Evolutionary conservation across 2,797 vertebrate genomes (phyloP), one percentile per base, ranked within the genome.

Genomic region (Podarcis siculus): DNA sequence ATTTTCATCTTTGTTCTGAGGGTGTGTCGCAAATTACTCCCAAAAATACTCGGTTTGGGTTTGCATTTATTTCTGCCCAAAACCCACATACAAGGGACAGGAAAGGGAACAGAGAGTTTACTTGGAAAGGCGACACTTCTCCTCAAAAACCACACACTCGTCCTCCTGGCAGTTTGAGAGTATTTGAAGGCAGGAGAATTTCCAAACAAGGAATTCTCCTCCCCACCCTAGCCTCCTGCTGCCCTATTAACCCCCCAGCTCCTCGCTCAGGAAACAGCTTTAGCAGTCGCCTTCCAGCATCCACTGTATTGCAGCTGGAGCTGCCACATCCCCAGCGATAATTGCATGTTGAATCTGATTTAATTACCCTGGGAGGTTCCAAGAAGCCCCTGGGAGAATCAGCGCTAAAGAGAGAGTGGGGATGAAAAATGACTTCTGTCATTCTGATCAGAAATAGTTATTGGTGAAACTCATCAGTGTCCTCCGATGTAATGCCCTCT

Each of bases 1-100:
- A 89, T 89, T 89, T 85, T 66, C 67, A 42, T 73, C 77, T 80
- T 64, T 85, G 82, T 85, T 80, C 69, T 79, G 82, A 61, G 83
- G 82, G 87, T 75, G 87, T 85, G 82, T 89, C 77, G 66, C 37
- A 30, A 39, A 49, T 42, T n/a, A 80, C 58, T 25, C 32, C 87
- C 76, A 4, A 79, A 85, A 89, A 89, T 85, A 49, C 37, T 80
- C 66, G 8, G 69, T 73, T 15, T 85, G 69, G 37, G 77, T 13
- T 75, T 89, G 83, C 79, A 80, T 80, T 85, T 85, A 66, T 80
- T 89, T 85, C 69, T 73, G 39, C 77, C 75, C 71, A 80, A 45
- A 79, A 80, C 37, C 77, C 77, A 80, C 77, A 85, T 49, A 30
- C 37, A 80, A 66, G 55, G 25, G 13, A 80, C 64, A 67, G 58